phyloP scores from a whole-genome alignment of 2,888 invertebrate genomes.

The Heliconius sara region DNA sequence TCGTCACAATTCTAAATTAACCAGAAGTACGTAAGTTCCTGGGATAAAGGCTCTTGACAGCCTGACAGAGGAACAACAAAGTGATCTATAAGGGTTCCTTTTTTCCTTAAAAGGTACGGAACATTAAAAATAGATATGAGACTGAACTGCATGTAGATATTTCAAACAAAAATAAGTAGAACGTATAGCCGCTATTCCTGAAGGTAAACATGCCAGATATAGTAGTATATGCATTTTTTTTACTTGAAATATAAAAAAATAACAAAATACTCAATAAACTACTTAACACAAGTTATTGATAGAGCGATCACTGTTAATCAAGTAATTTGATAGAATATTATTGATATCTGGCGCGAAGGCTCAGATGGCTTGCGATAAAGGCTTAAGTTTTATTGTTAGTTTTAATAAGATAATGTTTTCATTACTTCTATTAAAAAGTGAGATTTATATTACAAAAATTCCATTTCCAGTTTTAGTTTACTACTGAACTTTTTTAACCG shows the following conservation, averaged over 20 bases:
- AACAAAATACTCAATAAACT: not conserved
- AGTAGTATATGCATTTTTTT: not conserved
- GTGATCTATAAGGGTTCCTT: no score
- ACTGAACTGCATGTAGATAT: no score
- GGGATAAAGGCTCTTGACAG: no score
- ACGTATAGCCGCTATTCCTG: no score
- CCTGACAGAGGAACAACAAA: no score
- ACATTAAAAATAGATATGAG: no score
- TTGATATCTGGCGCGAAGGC: not conserved
- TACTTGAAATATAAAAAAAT: not conserved
- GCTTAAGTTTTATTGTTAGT: not conserved
- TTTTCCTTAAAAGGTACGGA: no score
- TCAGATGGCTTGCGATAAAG: not conserved
- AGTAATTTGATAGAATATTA: constrained; percentile 15
- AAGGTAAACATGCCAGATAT: no score
- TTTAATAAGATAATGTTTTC: not conserved
- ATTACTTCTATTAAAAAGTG: not conserved
- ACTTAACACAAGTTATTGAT: not conserved
- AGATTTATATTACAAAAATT: not conserved
- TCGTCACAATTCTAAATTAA: no score
- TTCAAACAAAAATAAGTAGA: no score
- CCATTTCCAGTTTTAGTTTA: not conserved
- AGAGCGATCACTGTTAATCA: constrained; percentile 3
- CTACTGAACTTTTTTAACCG: no score
- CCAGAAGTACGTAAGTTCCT: no score